Percentiles rank a stretch among this genome's conserved stretches.
phyloP scores from a whole-genome alignment of 2,888 invertebrate species.

The Lapara coniferarum region DNA sequence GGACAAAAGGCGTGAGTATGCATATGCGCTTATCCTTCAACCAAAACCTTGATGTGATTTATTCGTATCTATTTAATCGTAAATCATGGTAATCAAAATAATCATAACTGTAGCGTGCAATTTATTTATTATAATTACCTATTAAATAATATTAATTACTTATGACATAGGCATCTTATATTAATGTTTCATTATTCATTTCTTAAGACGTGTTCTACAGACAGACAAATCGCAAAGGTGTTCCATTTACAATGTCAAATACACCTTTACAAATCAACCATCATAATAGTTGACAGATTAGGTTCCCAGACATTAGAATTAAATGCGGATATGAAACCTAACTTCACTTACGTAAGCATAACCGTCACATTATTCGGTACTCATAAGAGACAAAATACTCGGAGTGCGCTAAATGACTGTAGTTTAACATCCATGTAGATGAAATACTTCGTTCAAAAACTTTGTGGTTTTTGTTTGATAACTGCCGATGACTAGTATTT shows the following conservation, averaged over 20 bases:
- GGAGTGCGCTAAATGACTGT: background rate
- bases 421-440: background rate
- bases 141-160: no score
- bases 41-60: no score
- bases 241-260: slow-evolving; percentile 34
- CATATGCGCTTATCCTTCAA: no score
- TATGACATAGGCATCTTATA: no score
- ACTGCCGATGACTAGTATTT: no score
- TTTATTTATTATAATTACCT: no score
- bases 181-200: no score
- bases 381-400: slow-evolving; percentile 13
- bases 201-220: background rate
- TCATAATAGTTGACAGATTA: slow-evolving; percentile 39
- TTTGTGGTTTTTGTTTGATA: background rate
- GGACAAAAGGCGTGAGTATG: no score
- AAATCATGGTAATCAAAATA: no score
- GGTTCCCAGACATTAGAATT: slow-evolving; percentile 33
- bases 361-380: slow-evolving; percentile 22
- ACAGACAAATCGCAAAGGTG: slow-evolving; percentile 27
- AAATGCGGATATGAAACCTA: slow-evolving; percentile 36
- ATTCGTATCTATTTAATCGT: no score
- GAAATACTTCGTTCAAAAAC: background rate
- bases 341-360: slow-evolving; percentile 5
- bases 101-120: no score
- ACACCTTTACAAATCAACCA: slow-evolving; percentile 33